A percentile compares a stretch with the other conserved stretches of the same genome.
Conservation (phyloP, 2,797 vertebrate genomes). For the Helostoma temminkii region DNA sequence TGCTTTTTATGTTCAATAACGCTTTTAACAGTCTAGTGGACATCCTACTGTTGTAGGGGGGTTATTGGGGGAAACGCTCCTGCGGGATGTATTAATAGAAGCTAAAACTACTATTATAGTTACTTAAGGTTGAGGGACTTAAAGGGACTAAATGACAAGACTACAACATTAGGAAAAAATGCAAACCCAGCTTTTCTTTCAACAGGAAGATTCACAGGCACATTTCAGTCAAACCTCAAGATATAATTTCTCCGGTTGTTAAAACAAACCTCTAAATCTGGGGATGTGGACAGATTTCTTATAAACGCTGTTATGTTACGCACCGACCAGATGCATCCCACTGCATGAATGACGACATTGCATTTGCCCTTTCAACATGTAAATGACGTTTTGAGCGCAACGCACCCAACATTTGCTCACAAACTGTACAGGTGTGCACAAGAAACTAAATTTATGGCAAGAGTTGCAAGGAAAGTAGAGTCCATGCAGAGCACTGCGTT, state of each 20-base stretch:
- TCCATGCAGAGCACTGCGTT: background rate
- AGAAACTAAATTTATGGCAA: background rate
- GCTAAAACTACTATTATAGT: too few species aligned
- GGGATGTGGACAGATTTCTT: background rate
- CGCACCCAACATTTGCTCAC: background rate
- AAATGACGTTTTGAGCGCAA: constrained; percentile 1
- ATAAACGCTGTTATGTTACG: background rate
- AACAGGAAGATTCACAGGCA: background rate
- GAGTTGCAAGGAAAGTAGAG: background rate
- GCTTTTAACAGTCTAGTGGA: too few species aligned
- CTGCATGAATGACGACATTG: background rate
- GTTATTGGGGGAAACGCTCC: too few species aligned
- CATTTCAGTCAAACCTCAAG: background rate
- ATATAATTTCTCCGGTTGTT: too few species aligned
- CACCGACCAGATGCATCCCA: background rate
- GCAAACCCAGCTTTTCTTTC: background rate
- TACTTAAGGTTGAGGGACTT: background rate
- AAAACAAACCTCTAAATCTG: too few species aligned
- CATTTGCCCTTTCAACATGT: constrained; percentile 3
- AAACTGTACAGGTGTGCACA: background rate
- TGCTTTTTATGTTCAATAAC: background rate
- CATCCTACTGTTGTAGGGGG: too few species aligned
- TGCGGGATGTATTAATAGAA: too few species aligned
- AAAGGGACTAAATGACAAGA: background rate
- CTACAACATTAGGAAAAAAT: background rate